Evolutionary conservation across 2,113 vertebrate species (phyloP).

Genomic region (Drymodes brunneopygia): DNA sequence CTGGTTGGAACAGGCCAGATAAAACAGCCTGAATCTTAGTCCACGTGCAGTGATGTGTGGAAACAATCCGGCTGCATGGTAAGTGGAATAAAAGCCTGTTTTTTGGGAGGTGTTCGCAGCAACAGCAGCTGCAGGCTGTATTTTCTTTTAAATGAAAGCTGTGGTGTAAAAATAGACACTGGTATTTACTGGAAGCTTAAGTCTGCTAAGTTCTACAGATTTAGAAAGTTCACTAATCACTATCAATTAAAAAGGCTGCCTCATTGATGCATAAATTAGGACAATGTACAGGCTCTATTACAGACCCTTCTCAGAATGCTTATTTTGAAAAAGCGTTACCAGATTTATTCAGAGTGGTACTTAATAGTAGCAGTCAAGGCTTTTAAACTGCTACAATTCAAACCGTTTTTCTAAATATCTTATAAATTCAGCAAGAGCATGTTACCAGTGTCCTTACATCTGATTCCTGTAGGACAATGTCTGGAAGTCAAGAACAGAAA

Average conservation of each 20-base stretch:
- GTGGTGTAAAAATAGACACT: slow-evolving; percentile 43
- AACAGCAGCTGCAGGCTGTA: not conserved
- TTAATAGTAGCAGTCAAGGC: not conserved
- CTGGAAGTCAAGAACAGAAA: not conserved
- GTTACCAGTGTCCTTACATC: not conserved
- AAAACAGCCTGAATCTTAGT: not conserved
- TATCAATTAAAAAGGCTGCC: slow-evolving; percentile 27
- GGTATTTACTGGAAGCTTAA: slow-evolving; percentile 29
- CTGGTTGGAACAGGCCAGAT: not conserved
- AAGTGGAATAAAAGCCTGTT: not conserved
- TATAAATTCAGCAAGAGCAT: not conserved
- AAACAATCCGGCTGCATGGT: not conserved
- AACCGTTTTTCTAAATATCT: not conserved
- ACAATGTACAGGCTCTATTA: not conserved
- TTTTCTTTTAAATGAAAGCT: slow-evolving; percentile 14
- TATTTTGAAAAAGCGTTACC: not conserved
- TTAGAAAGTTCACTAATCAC: slow-evolving; percentile 45
- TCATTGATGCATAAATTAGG: not conserved
- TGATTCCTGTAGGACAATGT: not conserved
- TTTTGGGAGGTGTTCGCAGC: not conserved
- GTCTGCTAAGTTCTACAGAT: slow-evolving; percentile 27
- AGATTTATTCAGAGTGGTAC: not conserved
- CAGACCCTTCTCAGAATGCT: not conserved
- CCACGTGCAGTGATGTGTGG: not conserved
- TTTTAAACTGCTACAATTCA: not conserved